A percentile compares a stretch with the other conserved stretches of the same genome.
phyloP scores from a whole-genome alignment of 2,888 invertebrate species.

The Phytoseiulus persimilis region DNA sequence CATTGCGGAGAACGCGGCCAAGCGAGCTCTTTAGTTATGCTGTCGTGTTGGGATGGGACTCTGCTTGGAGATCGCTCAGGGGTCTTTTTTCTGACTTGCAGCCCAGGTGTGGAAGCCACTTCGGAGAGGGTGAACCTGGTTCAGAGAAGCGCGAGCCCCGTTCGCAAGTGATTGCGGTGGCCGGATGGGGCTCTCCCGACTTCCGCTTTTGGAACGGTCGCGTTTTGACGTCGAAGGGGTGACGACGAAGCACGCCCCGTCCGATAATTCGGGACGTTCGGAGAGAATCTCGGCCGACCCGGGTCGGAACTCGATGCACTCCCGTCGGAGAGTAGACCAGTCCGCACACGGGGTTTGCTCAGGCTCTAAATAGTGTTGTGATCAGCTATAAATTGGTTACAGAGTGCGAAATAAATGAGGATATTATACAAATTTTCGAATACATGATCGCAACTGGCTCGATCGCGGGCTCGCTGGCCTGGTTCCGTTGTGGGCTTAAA shows the following conservation, averaged over 20 bases:
- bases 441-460: background rate
- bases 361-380: constrained; percentile 36
- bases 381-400: constrained; percentile 38
- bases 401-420: constrained; percentile 38
- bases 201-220: too few species aligned
- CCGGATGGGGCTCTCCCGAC: too few species aligned
- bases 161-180: background rate
- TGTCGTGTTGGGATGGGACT: background rate
- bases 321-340: background rate
- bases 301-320: background rate
- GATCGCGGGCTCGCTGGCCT: background rate
- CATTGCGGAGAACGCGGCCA: background rate
- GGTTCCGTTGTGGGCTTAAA: background rate
- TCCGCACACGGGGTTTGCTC: background rate
- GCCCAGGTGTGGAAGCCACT: background rate
- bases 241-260: too few species aligned
- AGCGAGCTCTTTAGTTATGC: constrained; percentile 1
- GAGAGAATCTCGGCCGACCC: too few species aligned
- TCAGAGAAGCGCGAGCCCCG: background rate
- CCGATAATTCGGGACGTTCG: too few species aligned
- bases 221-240: too few species aligned
- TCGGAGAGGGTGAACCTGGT: background rate
- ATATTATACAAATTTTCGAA: constrained; percentile 33
- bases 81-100: background rate
- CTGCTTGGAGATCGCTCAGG: background rate